These are phyloP conservation scores for Scaeva pyrastri DNA, from an alignment of 2,888 invertebrate species.

Conservation along the genomic window DNA sequence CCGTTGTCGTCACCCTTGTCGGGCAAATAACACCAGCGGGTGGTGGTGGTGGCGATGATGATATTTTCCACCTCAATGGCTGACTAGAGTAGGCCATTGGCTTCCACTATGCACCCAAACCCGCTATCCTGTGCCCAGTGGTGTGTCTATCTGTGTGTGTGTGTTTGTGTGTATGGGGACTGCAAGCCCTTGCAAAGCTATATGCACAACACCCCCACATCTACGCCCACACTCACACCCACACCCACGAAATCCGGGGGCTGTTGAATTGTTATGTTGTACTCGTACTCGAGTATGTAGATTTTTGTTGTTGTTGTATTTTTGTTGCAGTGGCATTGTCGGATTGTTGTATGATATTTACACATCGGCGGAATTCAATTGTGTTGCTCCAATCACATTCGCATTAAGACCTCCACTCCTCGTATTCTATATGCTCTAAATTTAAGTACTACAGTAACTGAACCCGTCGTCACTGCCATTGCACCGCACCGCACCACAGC, in stretches of 20 bases:
- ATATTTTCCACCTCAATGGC: slow-evolving; percentile 59
- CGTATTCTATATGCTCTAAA: slow-evolving; percentile 58
- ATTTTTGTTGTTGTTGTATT: not conserved
- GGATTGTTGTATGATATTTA: slow-evolving; percentile 68
- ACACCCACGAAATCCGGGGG: not conserved
- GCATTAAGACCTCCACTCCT: slow-evolving; percentile 63
- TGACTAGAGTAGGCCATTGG: slow-evolving; percentile 71
- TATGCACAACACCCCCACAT: no score
- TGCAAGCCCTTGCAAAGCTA: slow-evolving; percentile 27
- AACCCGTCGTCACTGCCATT: not conserved
- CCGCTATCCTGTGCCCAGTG: no score
- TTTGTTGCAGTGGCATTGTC: slow-evolving; percentile 56
- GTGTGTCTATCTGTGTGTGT: no score
- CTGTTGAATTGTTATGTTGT: slow-evolving; percentile 20
- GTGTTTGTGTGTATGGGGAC: no score
- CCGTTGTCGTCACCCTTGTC: slow-evolving; percentile 19
- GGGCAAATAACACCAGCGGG: not conserved
- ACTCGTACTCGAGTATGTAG: not conserved
- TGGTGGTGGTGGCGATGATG: slow-evolving; percentile 25
- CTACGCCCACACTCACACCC: not conserved
- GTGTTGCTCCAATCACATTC: slow-evolving; percentile 72
- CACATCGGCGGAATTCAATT: slow-evolving; percentile 66
- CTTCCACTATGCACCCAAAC: slow-evolving; percentile 15
- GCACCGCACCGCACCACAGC: no score
- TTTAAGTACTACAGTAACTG: slow-evolving; percentile 63